A percentile compares a stretch with the other conserved stretches of the same genome.
phyloP scores from a whole-genome alignment of 2,888 invertebrate species.

The Drosophila mimetica region DNA sequence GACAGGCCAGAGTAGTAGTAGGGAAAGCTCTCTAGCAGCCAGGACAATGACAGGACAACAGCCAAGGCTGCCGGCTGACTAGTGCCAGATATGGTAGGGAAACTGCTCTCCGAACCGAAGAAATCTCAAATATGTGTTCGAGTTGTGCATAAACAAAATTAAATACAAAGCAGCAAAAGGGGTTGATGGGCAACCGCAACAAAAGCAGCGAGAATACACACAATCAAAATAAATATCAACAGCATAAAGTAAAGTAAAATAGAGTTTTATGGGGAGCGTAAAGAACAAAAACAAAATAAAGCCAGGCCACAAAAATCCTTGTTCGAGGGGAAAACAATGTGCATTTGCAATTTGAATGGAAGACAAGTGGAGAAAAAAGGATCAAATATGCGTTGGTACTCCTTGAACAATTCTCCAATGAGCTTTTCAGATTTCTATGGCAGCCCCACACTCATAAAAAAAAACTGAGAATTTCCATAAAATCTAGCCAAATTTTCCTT shows the following conservation, averaged over 20 bases:
- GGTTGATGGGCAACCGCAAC: constrained; percentile 23
- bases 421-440: constrained; percentile 1
- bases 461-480: too few relatives aligned
- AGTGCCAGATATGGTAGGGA: constrained; percentile 20
- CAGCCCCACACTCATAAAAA: too few relatives aligned
- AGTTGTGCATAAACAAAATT: constrained; percentile 63
- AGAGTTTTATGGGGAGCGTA: constrained; percentile 20
- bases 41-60: constrained; percentile 61
- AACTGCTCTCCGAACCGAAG: constrained; percentile 19
- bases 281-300: constrained; percentile 26
- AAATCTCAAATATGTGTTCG: constrained; percentile 72
- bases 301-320: constrained; percentile 26
- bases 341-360: constrained; percentile 50
- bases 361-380: constrained; percentile 18
- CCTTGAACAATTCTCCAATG: background rate
- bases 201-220: constrained; percentile 22
- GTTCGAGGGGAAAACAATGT: constrained; percentile 41
- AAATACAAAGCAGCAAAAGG: constrained; percentile 48
- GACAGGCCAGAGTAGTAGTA: constrained; percentile 18
- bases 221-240: constrained; percentile 32
- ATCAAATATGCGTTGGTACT: constrained; percentile 10
- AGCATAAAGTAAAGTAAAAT: constrained; percentile 27
- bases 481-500: too few relatives aligned
- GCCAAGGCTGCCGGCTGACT: constrained; percentile 31
- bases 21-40: constrained; percentile 36